Evolutionary conservation across 2,797 vertebrate species (phyloP).

Genomic region (Oophaga sylvatica): DNA sequence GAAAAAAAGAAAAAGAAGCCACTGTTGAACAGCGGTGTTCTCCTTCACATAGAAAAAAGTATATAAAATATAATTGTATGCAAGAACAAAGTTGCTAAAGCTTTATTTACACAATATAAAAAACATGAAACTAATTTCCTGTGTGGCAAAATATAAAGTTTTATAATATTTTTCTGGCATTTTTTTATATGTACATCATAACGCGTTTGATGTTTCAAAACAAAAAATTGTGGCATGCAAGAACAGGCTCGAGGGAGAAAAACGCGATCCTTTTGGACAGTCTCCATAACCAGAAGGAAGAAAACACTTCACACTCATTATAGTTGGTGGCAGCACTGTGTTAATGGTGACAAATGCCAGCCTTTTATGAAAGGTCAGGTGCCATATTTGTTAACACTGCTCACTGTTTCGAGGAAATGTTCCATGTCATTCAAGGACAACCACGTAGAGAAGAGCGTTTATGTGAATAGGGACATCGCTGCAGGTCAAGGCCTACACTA

Average conservation of each 20-base stretch:
- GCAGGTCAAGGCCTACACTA: conserved; percentile 9
- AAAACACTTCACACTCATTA: conserved; percentile 23
- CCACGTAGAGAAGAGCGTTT: conserved; percentile 2
- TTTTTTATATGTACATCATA: not conserved
- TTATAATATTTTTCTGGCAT: not conserved
- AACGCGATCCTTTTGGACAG: not conserved
- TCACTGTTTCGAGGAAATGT: conserved; percentile 31
- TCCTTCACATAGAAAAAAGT: not conserved
- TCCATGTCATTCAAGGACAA: conserved; percentile 39
- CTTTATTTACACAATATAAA: no score
- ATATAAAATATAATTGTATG: not conserved
- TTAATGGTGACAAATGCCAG: conserved; percentile 10
- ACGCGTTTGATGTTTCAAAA: not conserved
- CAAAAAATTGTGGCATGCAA: conserved; percentile 6
- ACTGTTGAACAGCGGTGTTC: no score
- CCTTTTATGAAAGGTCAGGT: conserved; percentile 16
- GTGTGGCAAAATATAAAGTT: not conserved
- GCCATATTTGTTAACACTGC: conserved; percentile 31
- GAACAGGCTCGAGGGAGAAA: not conserved
- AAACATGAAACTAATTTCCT: not conserved
- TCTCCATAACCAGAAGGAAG: not conserved
- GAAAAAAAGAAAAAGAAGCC: no score
- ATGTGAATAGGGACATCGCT: not conserved
- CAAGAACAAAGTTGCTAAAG: not conserved
- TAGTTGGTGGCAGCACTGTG: not conserved